phyloP scores from a whole-genome alignment of 2,797 vertebrate species.

The Hemitrygon akajei region DNA sequence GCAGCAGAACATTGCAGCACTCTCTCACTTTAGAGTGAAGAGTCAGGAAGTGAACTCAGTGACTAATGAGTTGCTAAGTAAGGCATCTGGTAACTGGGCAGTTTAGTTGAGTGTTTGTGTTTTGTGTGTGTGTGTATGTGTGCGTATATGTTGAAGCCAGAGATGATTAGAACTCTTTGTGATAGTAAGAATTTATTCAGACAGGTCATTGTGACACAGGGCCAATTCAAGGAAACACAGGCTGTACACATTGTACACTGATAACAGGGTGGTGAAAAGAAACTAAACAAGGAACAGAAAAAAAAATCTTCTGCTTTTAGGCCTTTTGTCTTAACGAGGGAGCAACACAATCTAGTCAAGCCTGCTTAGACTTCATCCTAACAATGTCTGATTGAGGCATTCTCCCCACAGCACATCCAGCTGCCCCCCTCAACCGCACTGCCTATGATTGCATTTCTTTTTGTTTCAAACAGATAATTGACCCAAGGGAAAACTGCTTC shows the following conservation, averaged over 20 bases:
- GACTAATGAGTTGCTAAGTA: slow-evolving; percentile 69
- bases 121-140: slow-evolving; percentile 60
- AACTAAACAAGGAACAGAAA: slow-evolving; percentile 3
- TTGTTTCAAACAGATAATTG: not conserved
- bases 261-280: slow-evolving; percentile 50
- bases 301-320: not conserved
- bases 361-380: not conserved
- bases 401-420: too few species aligned
- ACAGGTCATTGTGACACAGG: slow-evolving; percentile 68
- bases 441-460: not conserved
- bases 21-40: slow-evolving; percentile 64
- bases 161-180: slow-evolving; percentile 54
- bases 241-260: slow-evolving; percentile 59
- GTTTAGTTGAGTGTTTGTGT: slow-evolving; percentile 38
- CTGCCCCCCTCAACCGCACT: not conserved
- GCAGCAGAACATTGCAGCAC: slow-evolving; percentile 56
- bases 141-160: slow-evolving; percentile 61
- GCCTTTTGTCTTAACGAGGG: slow-evolving; percentile 13
- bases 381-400: not conserved
- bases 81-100: slow-evolving; percentile 54
- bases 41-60: slow-evolving; percentile 58
- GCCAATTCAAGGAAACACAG: slow-evolving; percentile 60
- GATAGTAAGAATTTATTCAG: slow-evolving; percentile 60
- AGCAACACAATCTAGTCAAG: not conserved
- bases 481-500: not conserved